Percentiles rank a stretch among this genome's conserved stretches.
Conservation (phyloP, 2,888 invertebrate species). For the Keiferia lycopersicella region DNA sequence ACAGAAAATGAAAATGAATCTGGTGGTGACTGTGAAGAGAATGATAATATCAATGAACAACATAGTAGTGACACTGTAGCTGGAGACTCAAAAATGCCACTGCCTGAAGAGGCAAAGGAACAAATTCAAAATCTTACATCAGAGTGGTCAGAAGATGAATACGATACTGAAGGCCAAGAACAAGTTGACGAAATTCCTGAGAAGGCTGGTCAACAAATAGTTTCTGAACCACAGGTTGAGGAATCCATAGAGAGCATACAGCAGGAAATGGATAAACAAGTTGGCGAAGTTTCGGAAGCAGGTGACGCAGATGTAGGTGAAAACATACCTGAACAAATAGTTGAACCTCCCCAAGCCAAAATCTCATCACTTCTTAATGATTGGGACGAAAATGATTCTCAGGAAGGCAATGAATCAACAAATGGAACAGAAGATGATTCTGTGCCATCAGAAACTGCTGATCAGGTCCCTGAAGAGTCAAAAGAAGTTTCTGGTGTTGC, state of each 20-base stretch:
- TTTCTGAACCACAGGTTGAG: conserved; percentile 7
- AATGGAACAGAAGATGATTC: conserved; percentile 28
- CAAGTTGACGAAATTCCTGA: conserved; percentile 1
- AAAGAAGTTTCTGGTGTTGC: neutral
- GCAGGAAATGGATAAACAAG: conserved; percentile 70
- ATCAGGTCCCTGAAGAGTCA: neutral
- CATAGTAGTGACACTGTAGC: neutral
- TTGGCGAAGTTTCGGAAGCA: conserved; percentile 30
- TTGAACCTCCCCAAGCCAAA: conserved; percentile 30
- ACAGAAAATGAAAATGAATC: conserved; percentile 27
- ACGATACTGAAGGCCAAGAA: conserved; percentile 28
- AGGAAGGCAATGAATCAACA: conserved; percentile 47
- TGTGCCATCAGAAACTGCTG: neutral
- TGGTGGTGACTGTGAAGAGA: conserved; percentile 19
- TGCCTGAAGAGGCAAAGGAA: conserved; percentile 42
- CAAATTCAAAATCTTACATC: conserved; percentile 57
- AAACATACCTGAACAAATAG: conserved; percentile 34
- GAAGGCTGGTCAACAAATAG: conserved; percentile 6
- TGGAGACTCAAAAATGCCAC: conserved; percentile 29
- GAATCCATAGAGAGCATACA: conserved; percentile 68
- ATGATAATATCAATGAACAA: conserved; percentile 8
- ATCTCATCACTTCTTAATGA: conserved; percentile 70
- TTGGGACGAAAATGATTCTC: conserved; percentile 78
- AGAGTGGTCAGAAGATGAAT: conserved; percentile 68
- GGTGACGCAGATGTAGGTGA: conserved; percentile 42